phyloP scores from a whole-genome alignment of 2,888 invertebrate species.

The Amphiduros pacificus region DNA sequence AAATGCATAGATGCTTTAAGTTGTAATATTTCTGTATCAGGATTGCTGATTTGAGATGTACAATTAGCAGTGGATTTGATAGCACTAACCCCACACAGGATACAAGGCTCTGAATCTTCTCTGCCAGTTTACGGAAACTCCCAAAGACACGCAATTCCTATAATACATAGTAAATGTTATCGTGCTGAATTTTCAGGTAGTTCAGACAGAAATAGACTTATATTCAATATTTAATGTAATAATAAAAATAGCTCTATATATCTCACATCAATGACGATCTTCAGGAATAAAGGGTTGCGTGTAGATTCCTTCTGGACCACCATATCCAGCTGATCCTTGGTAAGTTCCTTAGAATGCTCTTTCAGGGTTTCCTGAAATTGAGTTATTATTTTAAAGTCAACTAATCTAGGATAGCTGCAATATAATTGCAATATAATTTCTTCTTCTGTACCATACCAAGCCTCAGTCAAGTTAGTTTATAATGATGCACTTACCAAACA shows the following conservation, averaged over 20 bases:
- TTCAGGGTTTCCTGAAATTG: slow-evolving; percentile 37
- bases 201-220: neutral
- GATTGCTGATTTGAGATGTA: too few species aligned
- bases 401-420: too few species aligned
- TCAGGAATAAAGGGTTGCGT: slow-evolving; percentile 42
- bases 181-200: too few species aligned
- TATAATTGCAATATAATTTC: too few species aligned
- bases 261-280: slow-evolving; percentile 42
- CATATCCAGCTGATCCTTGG: slow-evolving; percentile 38
- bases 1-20: too few species aligned
- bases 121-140: slow-evolving; percentile 44
- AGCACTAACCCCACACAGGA: too few species aligned
- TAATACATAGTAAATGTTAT: slow-evolving; percentile 18
- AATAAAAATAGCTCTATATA: neutral
- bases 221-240: neutral
- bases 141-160: slow-evolving; percentile 49
- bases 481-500: too few species aligned
- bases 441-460: too few species aligned
- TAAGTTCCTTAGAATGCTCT: slow-evolving; percentile 44
- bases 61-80: too few species aligned
- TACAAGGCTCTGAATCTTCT: slow-evolving; percentile 44
- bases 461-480: too few species aligned
- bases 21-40: too few species aligned
- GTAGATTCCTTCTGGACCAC: slow-evolving; percentile 39
- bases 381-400: too few species aligned